A percentile compares a stretch with the other conserved stretches of the same genome.
Conservation (phyloP, 2,113 vertebrate genomes). For the Sinosuthora webbiana region DNA sequence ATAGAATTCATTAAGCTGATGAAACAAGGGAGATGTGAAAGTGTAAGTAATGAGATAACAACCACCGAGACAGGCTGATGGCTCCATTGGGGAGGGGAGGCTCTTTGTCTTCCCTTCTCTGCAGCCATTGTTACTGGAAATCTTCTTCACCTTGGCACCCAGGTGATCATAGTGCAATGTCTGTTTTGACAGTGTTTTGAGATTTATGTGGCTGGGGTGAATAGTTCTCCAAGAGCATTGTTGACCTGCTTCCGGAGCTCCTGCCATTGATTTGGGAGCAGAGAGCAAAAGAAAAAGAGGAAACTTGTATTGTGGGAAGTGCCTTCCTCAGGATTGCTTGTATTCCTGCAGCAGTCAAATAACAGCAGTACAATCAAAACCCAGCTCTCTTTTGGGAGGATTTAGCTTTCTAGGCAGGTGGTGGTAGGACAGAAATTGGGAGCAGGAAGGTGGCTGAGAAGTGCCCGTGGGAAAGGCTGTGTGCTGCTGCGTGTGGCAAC, state of each 20-base stretch:
- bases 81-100: fast-evolving
- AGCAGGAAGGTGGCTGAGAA: neutral
- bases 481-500: neutral
- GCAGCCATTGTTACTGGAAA: neutral
- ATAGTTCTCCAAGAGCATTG: neutral
- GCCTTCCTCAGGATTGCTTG: neutral
- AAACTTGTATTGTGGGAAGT: neutral
- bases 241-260: neutral
- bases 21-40: neutral
- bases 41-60: neutral
- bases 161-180: neutral
- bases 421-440: neutral
- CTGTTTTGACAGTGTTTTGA: neutral
- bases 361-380: neutral
- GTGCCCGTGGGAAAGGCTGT: neutral
- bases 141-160: neutral
- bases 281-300: neutral
- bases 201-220: neutral
- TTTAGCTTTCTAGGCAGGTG: neutral
- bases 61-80: neutral
- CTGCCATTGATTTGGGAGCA: neutral
- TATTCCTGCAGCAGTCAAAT: neutral
- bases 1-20: neutral
- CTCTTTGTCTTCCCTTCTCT: neutral
- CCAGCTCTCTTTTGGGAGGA: neutral